Percentiles rank a stretch among this genome's conserved stretches.
These are phyloP conservation scores for Dorcus hopei DNA, from an alignment of 2,888 invertebrate genomes.

Conservation along the genomic window DNA sequence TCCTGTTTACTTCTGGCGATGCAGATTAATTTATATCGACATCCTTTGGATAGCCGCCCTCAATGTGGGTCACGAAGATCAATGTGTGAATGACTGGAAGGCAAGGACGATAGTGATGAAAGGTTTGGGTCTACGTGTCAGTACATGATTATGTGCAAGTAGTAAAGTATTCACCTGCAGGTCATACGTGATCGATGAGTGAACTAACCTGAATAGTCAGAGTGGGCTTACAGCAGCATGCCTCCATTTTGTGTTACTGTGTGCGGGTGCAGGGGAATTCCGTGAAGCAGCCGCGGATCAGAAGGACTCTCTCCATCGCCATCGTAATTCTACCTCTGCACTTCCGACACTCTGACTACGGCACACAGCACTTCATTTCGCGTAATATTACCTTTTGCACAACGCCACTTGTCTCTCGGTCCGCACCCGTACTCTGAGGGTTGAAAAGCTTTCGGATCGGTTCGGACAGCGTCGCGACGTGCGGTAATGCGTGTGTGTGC, in stretches of 20 bases:
- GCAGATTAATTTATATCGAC: background rate
- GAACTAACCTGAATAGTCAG: slow-evolving; percentile 47
- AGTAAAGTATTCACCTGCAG: background rate
- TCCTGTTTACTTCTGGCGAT: too few relatives aligned
- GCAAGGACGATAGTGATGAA: background rate
- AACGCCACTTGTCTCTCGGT: slow-evolving; percentile 32
- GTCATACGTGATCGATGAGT: slow-evolving; percentile 13
- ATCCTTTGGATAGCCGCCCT: background rate
- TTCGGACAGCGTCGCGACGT: slow-evolving; percentile 35
- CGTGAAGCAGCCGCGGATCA: slow-evolving; percentile 32
- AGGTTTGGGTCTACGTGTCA: background rate
- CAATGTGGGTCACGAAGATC: slow-evolving; percentile 36
- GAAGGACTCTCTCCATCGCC: slow-evolving; percentile 32
- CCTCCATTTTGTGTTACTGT: slow-evolving; percentile 40
- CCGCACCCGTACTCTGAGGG: slow-evolving; percentile 44
- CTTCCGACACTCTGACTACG: slow-evolving; percentile 44
- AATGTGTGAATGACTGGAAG: slow-evolving; percentile 25
- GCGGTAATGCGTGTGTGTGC: slow-evolving; percentile 31
- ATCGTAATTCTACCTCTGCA: slow-evolving; percentile 27
- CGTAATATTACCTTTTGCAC: slow-evolving; percentile 32
- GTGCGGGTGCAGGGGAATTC: slow-evolving; percentile 34
- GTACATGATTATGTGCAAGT: too few relatives aligned
- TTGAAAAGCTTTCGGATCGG: slow-evolving; percentile 36
- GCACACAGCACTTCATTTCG: slow-evolving; percentile 37
- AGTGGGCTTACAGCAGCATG: slow-evolving; percentile 44